Evolutionary conservation across 2,113 vertebrate species (phyloP), one percentile per base, ranked within the genome.

Genomic region (Nymphicus hollandicus): DNA sequence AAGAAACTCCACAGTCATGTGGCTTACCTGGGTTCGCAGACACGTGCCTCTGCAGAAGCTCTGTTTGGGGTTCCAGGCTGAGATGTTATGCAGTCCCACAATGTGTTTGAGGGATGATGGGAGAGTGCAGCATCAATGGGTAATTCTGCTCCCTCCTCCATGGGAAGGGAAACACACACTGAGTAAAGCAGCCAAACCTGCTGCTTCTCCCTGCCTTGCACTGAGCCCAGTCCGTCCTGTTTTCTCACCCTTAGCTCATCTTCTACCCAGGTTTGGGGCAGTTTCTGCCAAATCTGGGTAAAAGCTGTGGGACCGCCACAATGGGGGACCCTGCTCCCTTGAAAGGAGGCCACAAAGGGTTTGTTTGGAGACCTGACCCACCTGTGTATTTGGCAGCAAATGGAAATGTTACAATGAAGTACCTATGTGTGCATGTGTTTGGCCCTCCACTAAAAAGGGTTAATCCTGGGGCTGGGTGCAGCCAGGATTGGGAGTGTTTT

Each of bases 241-340:
- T 60, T 69, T 64, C 35, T n/a, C 56, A 35, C n/a, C 61, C 33
- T 35, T 35, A 35, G 56, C 25, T 52, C 81, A 53, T 39, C 37
- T 46, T 28, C 74, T 61, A 13, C 17, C 27, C 31, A 33, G 29
- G 0, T 60, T 24, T 37, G 83, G 86, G 74, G 66, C 27, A 25
- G 10, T 35, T 70, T 9, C 70, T 63, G 74, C 35, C 23, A 37
- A 28, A 37, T 64, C 14, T 25, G 43, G 29, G 31, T n/a, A 10
- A 70, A 53, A 60, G 35, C 27, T 16, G 3, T 11, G 43, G 52
- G 20, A 11, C 2, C 14, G 1, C 25, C 39, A 25, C 11, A 17
- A 0, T 9, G 3, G 20, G 55, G 2, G 9, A 35, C 25, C 13
- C 17, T 0, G 2, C 43, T 19, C 33, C 2, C 0, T 1, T 20